Percentiles rank a stretch among this genome's conserved stretches.
Evolutionary conservation across 2,888 invertebrate genomes (phyloP).

Genomic region (Eristalis pertinax): DNA sequence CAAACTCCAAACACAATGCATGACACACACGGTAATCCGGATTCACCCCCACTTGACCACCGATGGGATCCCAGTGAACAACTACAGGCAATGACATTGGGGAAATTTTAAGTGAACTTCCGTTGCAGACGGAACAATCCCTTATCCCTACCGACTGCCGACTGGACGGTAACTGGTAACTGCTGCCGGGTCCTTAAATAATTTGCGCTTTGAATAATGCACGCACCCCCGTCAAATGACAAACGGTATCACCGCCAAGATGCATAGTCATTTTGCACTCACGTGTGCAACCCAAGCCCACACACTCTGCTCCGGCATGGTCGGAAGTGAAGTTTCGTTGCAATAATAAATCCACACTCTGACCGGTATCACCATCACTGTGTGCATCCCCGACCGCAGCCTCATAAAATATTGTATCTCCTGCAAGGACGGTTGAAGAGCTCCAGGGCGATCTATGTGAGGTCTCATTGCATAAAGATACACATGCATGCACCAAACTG

Average conservation of each 20-base stretch:
- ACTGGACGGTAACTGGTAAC: neutral
- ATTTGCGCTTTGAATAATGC: slow-evolving; percentile 52
- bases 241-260: slow-evolving; percentile 46
- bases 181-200: slow-evolving; percentile 31
- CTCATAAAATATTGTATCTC: slow-evolving; percentile 34
- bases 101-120: slow-evolving; percentile 42
- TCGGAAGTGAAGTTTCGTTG: slow-evolving; percentile 54
- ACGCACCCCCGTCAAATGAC: slow-evolving; percentile 39
- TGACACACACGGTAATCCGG: slow-evolving; percentile 27
- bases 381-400: slow-evolving; percentile 23
- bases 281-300: neutral
- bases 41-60: slow-evolving; percentile 17
- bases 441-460: slow-evolving; percentile 25
- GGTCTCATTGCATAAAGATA: slow-evolving; percentile 14
- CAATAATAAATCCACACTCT: slow-evolving; percentile 48
- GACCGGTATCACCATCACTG: slow-evolving; percentile 16
- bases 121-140: slow-evolving; percentile 18
- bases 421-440: neutral
- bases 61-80: neutral
- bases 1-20: slow-evolving; percentile 33
- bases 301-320: neutral
- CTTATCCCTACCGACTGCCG: neutral
- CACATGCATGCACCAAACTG: slow-evolving; percentile 6
- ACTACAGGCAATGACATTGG: neutral
- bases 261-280: slow-evolving; percentile 20